Percentiles rank a stretch among this genome's conserved stretches.
Evolutionary conservation across 2,113 vertebrate genomes (phyloP).

Genomic region (Lichenostomus cassidix): DNA sequence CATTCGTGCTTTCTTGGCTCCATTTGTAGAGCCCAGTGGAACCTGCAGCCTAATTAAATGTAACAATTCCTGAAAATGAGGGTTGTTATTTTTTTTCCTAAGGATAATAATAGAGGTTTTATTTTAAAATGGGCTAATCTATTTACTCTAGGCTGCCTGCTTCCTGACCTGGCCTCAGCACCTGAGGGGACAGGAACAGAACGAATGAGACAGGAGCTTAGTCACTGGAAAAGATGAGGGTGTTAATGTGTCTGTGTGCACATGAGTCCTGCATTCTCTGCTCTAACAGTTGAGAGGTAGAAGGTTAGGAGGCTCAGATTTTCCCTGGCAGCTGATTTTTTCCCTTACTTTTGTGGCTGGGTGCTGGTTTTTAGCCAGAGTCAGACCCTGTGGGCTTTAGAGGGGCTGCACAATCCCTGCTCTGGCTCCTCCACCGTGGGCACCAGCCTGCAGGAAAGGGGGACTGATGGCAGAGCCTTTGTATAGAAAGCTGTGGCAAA

Average conservation of each 20-base stretch:
- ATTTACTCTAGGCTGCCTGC: constrained; percentile 69
- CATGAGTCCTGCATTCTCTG: neutral
- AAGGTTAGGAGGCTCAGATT: constrained; percentile 37
- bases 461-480: neutral
- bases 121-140: constrained; percentile 66
- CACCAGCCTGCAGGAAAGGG: neutral
- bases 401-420: neutral
- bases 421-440: neutral
- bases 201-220: constrained; percentile 28
- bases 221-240: constrained; percentile 62
- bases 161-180: constrained; percentile 72
- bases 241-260: neutral
- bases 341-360: neutral
- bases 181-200: constrained; percentile 72
- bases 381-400: neutral
- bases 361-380: neutral
- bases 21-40: constrained; percentile 56
- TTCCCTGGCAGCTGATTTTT: constrained; percentile 7
- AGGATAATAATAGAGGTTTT: constrained; percentile 68
- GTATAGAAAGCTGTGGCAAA: neutral
- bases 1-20: constrained; percentile 62
- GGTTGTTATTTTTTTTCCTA: constrained; percentile 55
- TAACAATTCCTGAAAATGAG: constrained; percentile 72
- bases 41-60: constrained; percentile 64
- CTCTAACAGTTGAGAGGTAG: neutral